Evolutionary conservation across 2,113 vertebrate genomes (phyloP).

Genomic region (Dicrurus megarhynchus): DNA sequence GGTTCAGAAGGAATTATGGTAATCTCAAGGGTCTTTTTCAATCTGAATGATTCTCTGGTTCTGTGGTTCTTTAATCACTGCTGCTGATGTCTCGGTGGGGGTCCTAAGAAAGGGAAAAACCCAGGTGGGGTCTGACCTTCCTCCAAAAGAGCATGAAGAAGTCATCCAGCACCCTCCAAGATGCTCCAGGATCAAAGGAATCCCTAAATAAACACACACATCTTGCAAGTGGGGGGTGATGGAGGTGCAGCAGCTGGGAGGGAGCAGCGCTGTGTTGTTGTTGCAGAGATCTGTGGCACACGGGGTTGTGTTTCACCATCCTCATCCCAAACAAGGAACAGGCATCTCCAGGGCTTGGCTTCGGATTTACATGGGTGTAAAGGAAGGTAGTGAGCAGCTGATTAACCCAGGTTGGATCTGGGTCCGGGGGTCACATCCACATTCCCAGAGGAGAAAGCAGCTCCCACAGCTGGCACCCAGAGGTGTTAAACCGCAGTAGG

Average conservation of each 20-base stretch:
- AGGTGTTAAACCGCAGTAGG: background rate
- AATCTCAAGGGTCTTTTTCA: background rate
- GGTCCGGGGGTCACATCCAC: background rate
- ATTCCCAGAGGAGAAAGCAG: background rate
- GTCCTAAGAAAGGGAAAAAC: background rate
- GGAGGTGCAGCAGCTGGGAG: background rate
- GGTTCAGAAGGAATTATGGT: background rate
- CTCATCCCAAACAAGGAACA: background rate
- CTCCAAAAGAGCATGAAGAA: no score
- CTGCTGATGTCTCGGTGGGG: background rate
- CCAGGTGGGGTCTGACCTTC: no score
- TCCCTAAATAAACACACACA: background rate
- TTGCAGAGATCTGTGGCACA: background rate
- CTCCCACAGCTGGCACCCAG: background rate
- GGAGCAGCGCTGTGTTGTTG: fast-evolving
- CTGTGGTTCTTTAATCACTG: background rate
- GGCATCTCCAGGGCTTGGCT: background rate
- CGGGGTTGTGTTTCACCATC: background rate
- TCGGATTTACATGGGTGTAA: background rate
- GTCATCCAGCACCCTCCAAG: background rate
- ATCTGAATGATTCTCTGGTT: background rate
- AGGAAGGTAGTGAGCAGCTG: background rate
- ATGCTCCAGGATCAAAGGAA: background rate
- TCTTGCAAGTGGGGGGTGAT: background rate
- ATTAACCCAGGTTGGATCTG: background rate